These are phyloP conservation scores for Cephus spinipes DNA, from an alignment of 2,888 invertebrate species.

Conservation along the genomic window DNA sequence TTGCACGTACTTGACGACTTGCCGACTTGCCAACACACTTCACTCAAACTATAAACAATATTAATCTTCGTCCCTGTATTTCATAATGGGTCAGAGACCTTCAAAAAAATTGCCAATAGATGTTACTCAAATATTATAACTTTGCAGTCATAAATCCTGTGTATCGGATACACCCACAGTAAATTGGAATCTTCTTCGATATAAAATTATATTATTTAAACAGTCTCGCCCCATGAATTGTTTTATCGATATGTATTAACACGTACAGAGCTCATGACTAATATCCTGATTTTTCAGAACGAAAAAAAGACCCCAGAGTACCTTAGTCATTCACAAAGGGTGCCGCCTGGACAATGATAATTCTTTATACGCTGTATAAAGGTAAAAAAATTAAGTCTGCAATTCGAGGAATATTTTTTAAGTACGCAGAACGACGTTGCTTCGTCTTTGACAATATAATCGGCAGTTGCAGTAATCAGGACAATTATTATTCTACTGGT, in stretches of 20 bases:
- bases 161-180: background rate
- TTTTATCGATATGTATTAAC: background rate
- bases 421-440: background rate
- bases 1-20: slow-evolving; percentile 39
- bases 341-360: background rate
- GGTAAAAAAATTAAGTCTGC: background rate
- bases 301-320: background rate
- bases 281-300: background rate
- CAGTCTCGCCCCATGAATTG: background rate
- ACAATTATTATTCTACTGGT: background rate
- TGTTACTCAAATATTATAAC: background rate
- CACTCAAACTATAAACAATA: slow-evolving; percentile 36
- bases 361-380: background rate
- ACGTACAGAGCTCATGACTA: background rate
- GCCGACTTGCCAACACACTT: slow-evolving; percentile 24
- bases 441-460: background rate
- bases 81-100: slow-evolving; percentile 21
- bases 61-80: slow-evolving; percentile 6
- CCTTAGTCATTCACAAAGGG: background rate
- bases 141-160: background rate
- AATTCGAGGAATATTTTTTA: background rate
- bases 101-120: background rate
- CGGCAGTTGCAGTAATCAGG: background rate
- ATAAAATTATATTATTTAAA: background rate
- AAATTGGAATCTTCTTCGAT: background rate